phyloP scores from a whole-genome alignment of 2,113 vertebrate species.

The Corydoras sp. region DNA sequence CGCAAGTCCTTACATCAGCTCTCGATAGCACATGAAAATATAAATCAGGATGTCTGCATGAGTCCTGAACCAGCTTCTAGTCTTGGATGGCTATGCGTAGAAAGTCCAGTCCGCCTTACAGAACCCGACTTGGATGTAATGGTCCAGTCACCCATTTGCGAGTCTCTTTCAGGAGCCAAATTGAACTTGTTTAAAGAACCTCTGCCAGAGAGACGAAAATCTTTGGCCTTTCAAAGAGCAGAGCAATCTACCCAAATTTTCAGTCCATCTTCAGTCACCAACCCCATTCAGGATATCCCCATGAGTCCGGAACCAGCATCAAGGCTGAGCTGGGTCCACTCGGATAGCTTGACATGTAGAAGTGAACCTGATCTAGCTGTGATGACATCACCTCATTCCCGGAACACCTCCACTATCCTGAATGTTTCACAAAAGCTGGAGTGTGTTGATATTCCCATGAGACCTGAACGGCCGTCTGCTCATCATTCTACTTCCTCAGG shows the following conservation, averaged over 20 bases:
- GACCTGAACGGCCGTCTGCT: not conserved
- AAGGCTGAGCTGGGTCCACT: slow-evolving; percentile 23
- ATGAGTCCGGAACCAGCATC: slow-evolving; percentile 47
- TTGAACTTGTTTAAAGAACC: slow-evolving; percentile 42
- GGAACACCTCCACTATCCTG: not conserved
- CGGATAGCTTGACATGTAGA: slow-evolving; percentile 19
- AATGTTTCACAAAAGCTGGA: not conserved
- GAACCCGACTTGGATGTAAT: slow-evolving; percentile 18
- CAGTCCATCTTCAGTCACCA: slow-evolving; percentile 12
- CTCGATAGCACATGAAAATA: not conserved
- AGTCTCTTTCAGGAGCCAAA: accelerated
- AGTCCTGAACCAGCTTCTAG: slow-evolving; percentile 1
- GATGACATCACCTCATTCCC: slow-evolving; percentile 41
- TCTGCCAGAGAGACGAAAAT: not conserved
- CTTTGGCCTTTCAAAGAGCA: not conserved
- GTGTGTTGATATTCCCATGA: slow-evolving; percentile 32
- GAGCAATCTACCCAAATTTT: slow-evolving; percentile 8
- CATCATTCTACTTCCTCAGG: not conserved
- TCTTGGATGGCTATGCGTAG: slow-evolving; percentile 8
- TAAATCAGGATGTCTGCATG: slow-evolving; percentile 1
- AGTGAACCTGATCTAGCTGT: slow-evolving; percentile 43
- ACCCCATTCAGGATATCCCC: slow-evolving; percentile 16
- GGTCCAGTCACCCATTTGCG: not conserved
- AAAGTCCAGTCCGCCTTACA: not conserved
- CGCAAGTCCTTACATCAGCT: slow-evolving; percentile 2